Base-by-base conservation (phyloP, 2,888 invertebrate genomes). In the Apamea monoglypha region DNA sequence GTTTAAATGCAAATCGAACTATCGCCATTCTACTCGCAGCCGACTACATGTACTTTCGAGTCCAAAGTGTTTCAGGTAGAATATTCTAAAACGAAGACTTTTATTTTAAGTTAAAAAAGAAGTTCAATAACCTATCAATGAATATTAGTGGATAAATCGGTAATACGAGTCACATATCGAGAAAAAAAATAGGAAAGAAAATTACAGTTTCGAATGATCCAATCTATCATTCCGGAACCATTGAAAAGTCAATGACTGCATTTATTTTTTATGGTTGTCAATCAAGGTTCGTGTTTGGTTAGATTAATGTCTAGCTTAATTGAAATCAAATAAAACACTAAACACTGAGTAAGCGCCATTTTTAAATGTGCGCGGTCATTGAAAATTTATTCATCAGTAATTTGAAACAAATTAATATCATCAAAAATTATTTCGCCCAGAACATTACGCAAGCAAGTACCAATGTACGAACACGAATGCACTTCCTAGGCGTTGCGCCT, bases 401-500 rank as follows among this genome's bases (percentile, higher is more conserved):
- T 74, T 77, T 76, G 18, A 63, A 70, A 74, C 14, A 47, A 74
- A 50, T 74, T 25, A 80, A 47, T 78, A 63, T 79, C n/a, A 77
- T 79, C 67, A 79, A 32, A 61, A 89, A 85, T 71, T 80, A 82
- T 92, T 93, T 92, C 79, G 89, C 90, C 87, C 88, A 83, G 87
- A 91, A 89, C 86, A 90, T 91, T 93, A 92, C 89, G 88, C 88
- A 90, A 89, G 86, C 78, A 69, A 82, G 75, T 85, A 89, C 83
- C 83, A 80, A 84, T 84, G 85, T 91, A 89, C 81, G 89, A 87
- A 93, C 92, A 93, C 91, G 90, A 93, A 91, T 95, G 95, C 94
- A 95, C 92, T 96, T 95, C 95, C 96, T 95, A 95, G 94, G 92
- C 91, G 90, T 88, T 93, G 94, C 94, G 94, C 87, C 84, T 79